Evolutionary conservation across 2,797 vertebrate genomes (phyloP).

Genomic region (Anomalospiza imberbis): DNA sequence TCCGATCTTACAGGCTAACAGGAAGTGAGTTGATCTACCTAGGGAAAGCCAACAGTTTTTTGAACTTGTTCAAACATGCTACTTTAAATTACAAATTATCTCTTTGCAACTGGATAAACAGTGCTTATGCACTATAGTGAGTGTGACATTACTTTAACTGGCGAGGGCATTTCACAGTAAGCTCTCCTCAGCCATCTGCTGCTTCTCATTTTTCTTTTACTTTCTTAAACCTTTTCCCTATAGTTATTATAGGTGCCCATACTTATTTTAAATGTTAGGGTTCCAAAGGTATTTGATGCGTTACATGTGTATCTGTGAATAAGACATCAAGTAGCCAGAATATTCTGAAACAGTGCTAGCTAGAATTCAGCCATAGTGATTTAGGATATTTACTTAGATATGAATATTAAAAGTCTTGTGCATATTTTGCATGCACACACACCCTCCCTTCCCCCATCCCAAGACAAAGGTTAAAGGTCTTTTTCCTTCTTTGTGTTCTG

Average conservation of each 20-base stretch:
- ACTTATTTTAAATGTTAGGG: not conserved
- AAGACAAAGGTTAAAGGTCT: not conserved
- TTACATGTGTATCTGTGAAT: not conserved
- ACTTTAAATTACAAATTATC: not conserved
- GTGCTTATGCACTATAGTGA: not conserved
- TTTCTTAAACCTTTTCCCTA: not conserved
- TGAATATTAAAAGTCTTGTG: not conserved
- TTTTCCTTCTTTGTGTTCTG: not conserved
- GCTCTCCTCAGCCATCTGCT: not conserved
- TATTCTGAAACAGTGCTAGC: not conserved
- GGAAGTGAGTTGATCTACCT: not conserved
- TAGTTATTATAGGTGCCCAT: not conserved
- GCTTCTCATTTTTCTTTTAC: not conserved
- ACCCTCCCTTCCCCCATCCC: not conserved
- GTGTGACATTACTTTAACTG: not conserved
- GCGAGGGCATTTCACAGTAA: not conserved
- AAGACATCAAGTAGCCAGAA: not conserved
- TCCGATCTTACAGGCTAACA: not conserved
- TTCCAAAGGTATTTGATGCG: not conserved
- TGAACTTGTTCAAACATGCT: not conserved
- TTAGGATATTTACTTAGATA: not conserved
- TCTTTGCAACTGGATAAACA: not conserved
- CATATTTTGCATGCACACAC: accelerated
- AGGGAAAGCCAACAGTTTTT: not conserved
- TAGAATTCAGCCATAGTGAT: not conserved